phyloP scores from a whole-genome alignment of 2,113 vertebrate genomes.

The Sorex fumeus region DNA sequence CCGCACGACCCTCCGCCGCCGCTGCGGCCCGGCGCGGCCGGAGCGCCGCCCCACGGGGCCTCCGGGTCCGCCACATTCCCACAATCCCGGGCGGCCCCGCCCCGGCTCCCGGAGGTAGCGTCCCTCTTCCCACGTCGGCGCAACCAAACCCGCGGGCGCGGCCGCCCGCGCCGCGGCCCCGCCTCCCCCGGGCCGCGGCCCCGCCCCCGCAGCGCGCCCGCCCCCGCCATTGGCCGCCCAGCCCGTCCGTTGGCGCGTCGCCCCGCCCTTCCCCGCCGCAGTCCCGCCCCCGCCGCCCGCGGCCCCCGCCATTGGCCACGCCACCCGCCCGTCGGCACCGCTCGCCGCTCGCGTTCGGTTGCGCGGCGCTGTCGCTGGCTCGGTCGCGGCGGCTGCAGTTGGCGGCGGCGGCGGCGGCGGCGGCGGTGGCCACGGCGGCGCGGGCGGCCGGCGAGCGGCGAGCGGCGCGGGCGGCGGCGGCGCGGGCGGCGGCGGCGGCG shows the following conservation, averaged over 20 bases:
- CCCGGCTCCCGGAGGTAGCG: constrained; percentile 56
- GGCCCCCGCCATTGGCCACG: constrained; percentile 66
- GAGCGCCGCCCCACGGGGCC: background rate
- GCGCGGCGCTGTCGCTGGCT: constrained; percentile 78
- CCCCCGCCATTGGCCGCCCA: constrained; percentile 73
- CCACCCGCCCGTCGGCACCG: constrained; percentile 62
- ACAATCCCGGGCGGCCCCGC: constrained; percentile 78
- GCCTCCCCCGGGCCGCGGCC: constrained; percentile 75
- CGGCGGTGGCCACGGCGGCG: constrained; percentile 45
- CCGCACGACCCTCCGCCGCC: background rate
- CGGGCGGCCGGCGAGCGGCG: constrained; percentile 15
- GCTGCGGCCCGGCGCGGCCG: background rate
- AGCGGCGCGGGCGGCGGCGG: constrained; percentile 3
- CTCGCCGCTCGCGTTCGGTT: constrained; percentile 78
- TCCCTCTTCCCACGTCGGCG: constrained; percentile 74
- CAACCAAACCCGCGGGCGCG: constrained; percentile 66
- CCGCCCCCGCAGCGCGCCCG: constrained; percentile 76
- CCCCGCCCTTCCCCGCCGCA: constrained; percentile 72
- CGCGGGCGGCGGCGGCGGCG: constrained; percentile 37
- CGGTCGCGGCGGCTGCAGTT: constrained; percentile 78
- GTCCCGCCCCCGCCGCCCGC: constrained; percentile 7
- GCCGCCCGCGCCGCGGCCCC: constrained; percentile 42
- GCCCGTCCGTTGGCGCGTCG: constrained; percentile 46
- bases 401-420: constrained; percentile 58
- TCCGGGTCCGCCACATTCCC: constrained; percentile 78